phyloP scores from a whole-genome alignment of 2,888 invertebrate species.

The Cosmia trapezina region DNA sequence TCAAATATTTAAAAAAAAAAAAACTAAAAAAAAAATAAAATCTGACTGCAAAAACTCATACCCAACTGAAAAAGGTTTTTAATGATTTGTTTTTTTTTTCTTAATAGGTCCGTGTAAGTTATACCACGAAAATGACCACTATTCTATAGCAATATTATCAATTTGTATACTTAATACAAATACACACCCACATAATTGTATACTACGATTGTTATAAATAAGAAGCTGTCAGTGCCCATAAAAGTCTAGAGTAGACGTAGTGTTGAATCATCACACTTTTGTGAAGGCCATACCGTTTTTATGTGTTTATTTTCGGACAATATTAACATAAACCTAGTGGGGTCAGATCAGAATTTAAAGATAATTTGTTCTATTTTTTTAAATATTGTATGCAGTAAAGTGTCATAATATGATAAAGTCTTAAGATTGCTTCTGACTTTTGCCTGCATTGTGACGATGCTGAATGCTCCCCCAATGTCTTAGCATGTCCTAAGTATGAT shows the following conservation, averaged over 20 bases:
- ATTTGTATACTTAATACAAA: not conserved
- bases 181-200: constrained; percentile 16
- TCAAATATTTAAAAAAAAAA: too few species aligned
- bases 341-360: too few species aligned
- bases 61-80: too few species aligned
- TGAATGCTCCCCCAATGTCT: too few species aligned
- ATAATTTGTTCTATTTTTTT: too few species aligned
- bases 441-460: too few species aligned
- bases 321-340: too few species aligned
- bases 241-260: constrained; percentile 44
- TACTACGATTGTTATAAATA: constrained; percentile 44
- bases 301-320: not conserved
- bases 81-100: not conserved
- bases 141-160: constrained; percentile 12
- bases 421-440: not conserved
- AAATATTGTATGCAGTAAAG: not conserved
- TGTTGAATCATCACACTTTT: constrained; percentile 67
- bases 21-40: too few species aligned
- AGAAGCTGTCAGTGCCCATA: constrained; percentile 53
- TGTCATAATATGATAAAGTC: too few species aligned
- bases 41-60: too few species aligned
- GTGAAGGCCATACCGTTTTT: constrained; percentile 57
- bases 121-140: not conserved
- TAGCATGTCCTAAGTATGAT: not conserved
- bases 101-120: not conserved